Conservation (phyloP, 2,888 invertebrate genomes). For the Diloba caeruleocephala region DNA sequence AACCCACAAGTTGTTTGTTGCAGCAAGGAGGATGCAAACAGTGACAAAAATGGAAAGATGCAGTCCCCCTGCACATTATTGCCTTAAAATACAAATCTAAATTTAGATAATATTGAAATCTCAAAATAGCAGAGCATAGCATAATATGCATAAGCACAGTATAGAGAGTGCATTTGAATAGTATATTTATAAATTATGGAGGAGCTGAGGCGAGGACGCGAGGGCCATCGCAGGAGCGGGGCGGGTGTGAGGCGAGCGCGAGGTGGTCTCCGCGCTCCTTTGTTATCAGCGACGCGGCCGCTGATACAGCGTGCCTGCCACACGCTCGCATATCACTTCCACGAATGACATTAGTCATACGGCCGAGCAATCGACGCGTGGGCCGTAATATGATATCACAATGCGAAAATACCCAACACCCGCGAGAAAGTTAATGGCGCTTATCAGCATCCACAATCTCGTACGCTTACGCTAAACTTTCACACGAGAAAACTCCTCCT, state of each 20-base stretch:
- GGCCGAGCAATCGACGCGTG: constrained; percentile 86
- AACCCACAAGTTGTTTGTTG: constrained; percentile 54
- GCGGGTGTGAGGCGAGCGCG: constrained; percentile 53
- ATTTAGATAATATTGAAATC: constrained; percentile 86
- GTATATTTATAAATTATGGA: constrained; percentile 61
- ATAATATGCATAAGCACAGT: constrained; percentile 68
- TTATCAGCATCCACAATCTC: constrained; percentile 90
- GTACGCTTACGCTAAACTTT: constrained; percentile 88
- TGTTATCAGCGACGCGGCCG: constrained; percentile 84
- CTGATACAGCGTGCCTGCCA: constrained; percentile 78
- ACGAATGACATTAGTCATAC: constrained; percentile 89
- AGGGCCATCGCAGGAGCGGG: constrained; percentile 56
- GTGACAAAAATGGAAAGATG: constrained; percentile 66
- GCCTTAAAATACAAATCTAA: constrained; percentile 82
- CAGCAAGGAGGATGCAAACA: constrained; percentile 49
- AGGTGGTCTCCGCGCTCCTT: constrained; percentile 76
- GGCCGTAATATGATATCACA: constrained; percentile 90
- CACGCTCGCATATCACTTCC: constrained; percentile 86
- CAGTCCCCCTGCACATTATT: constrained; percentile 79
- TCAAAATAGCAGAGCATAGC: constrained; percentile 82
- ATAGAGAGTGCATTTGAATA: constrained; percentile 59
- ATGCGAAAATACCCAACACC: constrained; percentile 90
- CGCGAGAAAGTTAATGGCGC: constrained; percentile 90
- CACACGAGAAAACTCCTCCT: constrained; percentile 85
- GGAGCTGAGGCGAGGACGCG: constrained; percentile 52